phyloP scores from a whole-genome alignment of 2,888 invertebrate genomes.

The Nezara viridula region DNA sequence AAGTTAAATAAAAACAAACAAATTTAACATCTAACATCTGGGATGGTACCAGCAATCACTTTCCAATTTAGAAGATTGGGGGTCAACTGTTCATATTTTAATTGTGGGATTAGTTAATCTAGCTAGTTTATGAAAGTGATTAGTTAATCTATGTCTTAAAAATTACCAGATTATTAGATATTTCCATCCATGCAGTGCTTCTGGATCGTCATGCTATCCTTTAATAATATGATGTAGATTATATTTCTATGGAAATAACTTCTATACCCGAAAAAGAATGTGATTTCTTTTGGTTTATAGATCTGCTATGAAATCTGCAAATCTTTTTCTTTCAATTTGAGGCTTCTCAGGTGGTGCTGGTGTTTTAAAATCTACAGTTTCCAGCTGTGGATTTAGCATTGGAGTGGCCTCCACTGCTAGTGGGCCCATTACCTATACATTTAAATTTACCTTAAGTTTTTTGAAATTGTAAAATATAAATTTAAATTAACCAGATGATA shows the following conservation, averaged over 20 bases:
- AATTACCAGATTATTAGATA: too few species aligned
- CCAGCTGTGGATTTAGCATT: constrained; percentile 11
- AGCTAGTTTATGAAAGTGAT: too few species aligned
- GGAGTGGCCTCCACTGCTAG: neutral
- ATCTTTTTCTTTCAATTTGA: neutral
- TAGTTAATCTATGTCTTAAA: too few species aligned
- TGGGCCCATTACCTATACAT: constrained; percentile 20
- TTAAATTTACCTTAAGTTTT: neutral
- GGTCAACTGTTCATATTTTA: too few species aligned
- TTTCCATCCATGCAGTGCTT: neutral
- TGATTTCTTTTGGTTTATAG: neutral
- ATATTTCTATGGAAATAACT: neutral
- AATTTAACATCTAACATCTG: too few species aligned
- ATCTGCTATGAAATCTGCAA: neutral
- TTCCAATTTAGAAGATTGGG: too few species aligned
- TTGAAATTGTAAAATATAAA: neutral
- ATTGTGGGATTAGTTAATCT: too few species aligned
- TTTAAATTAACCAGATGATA: too few species aligned
- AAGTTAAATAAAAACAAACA: too few species aligned
- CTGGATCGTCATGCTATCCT: too few species aligned
- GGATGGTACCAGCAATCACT: too few species aligned
- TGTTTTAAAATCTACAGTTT: neutral
- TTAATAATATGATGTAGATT: neutral
- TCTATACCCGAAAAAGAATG: neutral
- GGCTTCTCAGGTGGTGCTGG: neutral